Evolutionary conservation across 2,797 vertebrate genomes (phyloP).

Genomic region (Diglossa cyanea): DNA sequence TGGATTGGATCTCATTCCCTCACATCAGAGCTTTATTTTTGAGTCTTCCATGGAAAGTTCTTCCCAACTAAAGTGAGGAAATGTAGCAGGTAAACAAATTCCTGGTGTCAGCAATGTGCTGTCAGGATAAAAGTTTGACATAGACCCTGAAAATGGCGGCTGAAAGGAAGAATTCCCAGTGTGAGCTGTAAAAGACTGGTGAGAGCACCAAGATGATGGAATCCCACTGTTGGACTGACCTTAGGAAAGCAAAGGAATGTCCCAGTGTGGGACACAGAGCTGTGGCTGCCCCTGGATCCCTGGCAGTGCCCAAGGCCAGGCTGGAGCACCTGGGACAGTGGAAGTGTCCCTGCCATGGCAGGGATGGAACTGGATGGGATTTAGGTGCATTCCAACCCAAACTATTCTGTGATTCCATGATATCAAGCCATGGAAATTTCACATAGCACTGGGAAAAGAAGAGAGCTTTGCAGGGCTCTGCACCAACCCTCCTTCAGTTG

Average conservation of each 20-base stretch:
- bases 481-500: background rate
- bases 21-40: background rate
- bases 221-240: background rate
- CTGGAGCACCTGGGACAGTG: background rate
- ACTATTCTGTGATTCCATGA: background rate
- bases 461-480: background rate
- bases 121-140: background rate
- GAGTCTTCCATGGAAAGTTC: background rate
- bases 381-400: background rate
- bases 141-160: fast-evolving
- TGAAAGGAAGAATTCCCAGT: background rate
- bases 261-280: fast-evolving
- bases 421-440: background rate
- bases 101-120: background rate
- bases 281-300: background rate
- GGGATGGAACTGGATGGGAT: fast-evolving
- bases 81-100: fast-evolving
- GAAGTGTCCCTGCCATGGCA: background rate
- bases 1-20: background rate
- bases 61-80: background rate
- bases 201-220: background rate
- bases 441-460: background rate
- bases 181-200: background rate
- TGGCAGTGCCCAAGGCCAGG: background rate
- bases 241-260: background rate